phyloP scores from a whole-genome alignment of 2,113 vertebrate species.

The Hemiscyllium ocellatum region DNA sequence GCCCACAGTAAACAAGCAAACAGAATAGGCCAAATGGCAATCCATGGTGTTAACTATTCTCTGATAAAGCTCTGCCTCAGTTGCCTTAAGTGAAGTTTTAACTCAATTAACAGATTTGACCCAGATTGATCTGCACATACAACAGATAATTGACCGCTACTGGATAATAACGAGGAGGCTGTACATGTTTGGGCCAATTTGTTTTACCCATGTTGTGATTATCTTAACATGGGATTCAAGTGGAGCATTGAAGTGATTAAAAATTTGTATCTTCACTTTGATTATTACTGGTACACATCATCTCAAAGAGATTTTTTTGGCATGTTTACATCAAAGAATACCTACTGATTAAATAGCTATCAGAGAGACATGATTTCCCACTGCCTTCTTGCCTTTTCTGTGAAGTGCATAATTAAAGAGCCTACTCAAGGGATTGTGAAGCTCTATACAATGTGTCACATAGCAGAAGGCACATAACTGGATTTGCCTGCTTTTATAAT shows the following conservation, averaged over 20 bases:
- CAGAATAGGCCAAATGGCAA: too few species aligned
- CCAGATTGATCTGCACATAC: background rate
- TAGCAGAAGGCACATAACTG: background rate
- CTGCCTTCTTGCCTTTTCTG: background rate
- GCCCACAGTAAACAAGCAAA: too few species aligned
- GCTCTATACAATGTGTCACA: background rate
- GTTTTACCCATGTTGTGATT: background rate
- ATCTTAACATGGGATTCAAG: background rate
- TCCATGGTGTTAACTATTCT: too few species aligned
- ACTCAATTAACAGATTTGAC: background rate
- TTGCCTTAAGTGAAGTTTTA: background rate
- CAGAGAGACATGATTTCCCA: background rate
- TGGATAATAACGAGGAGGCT: background rate
- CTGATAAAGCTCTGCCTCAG: background rate
- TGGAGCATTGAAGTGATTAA: background rate
- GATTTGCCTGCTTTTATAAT: background rate
- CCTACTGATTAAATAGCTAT: background rate
- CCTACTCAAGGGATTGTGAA: background rate
- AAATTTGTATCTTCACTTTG: background rate
- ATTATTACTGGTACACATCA: background rate
- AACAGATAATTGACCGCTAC: background rate
- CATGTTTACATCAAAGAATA: background rate
- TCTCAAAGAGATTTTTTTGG: background rate
- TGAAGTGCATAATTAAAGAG: background rate
- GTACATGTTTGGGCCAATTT: background rate